These are phyloP conservation scores for Pollenia labialis DNA, from an alignment of 2,888 invertebrate genomes.

Conservation along the genomic window DNA sequence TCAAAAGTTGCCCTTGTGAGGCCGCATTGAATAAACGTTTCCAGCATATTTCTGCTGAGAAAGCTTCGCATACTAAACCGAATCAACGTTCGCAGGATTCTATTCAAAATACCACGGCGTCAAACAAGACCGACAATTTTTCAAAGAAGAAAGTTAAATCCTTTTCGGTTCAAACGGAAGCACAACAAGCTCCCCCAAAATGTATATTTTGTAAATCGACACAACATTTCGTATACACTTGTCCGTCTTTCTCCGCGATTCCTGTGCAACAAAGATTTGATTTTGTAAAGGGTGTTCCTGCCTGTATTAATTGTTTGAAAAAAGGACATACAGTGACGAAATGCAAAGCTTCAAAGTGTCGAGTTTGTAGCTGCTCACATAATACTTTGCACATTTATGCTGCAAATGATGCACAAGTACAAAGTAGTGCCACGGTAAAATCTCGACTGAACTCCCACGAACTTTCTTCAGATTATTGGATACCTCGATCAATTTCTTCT, in stretches of 20 bases:
- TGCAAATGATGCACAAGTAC: neutral
- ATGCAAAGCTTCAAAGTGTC: neutral
- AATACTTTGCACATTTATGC: constrained; percentile 1
- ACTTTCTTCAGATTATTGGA: constrained; percentile 27
- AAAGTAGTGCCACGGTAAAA: neutral
- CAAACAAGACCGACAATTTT: neutral
- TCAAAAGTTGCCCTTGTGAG: constrained; percentile 40
- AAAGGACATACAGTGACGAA: neutral
- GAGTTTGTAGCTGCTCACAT: constrained; percentile 5
- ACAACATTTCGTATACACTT: constrained; percentile 8
- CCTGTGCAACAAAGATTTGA: constrained; percentile 21
- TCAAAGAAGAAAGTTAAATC: neutral
- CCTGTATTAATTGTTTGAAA: constrained; percentile 13
- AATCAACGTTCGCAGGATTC: neutral
- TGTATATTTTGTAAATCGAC: neutral
- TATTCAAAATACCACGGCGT: no score
- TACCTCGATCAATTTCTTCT: constrained; percentile 30
- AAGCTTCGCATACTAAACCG: constrained; percentile 21
- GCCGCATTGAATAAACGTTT: neutral
- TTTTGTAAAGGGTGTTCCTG: constrained; percentile 7
- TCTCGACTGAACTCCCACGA: constrained; percentile 30
- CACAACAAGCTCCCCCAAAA: neutral
- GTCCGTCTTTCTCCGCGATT: neutral
- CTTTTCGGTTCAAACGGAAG: neutral
- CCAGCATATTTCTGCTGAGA: constrained; percentile 45